These are phyloP conservation scores for Notarius quadriscutis DNA, from an alignment of 2,113 vertebrate species.

Conservation along the genomic window DNA sequence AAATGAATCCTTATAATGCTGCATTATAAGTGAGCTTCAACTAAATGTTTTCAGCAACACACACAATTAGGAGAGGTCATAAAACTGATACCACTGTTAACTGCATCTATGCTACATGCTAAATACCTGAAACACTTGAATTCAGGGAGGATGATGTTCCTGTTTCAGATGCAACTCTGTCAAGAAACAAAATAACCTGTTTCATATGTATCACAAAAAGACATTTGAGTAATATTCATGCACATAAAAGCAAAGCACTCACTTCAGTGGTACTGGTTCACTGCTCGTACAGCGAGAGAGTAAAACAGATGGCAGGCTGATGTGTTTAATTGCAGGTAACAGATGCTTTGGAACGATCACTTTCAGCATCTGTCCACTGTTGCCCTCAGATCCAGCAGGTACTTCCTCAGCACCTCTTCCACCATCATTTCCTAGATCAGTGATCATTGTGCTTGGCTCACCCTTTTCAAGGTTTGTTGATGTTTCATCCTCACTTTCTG, in stretches of 20 bases:
- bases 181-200: not conserved
- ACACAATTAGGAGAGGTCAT: not conserved
- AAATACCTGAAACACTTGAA: conserved; percentile 19
- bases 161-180: conserved; percentile 13
- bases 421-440: not conserved
- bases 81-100: not conserved
- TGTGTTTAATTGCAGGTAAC: conserved; percentile 42
- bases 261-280: conserved; percentile 18
- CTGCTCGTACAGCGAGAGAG: conserved; percentile 23
- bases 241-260: conserved; percentile 2
- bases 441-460: not conserved
- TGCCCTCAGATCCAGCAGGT: not conserved
- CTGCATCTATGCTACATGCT: not conserved
- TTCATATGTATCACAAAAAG: not conserved
- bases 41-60: not conserved
- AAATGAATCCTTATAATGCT: not conserved
- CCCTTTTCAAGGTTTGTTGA: not conserved
- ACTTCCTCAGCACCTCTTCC: not conserved
- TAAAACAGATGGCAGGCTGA: conserved; percentile 33
- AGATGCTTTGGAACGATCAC: conserved; percentile 42
- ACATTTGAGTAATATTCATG: not conserved
- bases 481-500: not conserved
- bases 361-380: conserved; percentile 38
- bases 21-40: not conserved
- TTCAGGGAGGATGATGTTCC: not conserved